Evolutionary conservation across 2,113 vertebrate species (phyloP).

Genomic region (Ophthalmolycus amberensis): DNA sequence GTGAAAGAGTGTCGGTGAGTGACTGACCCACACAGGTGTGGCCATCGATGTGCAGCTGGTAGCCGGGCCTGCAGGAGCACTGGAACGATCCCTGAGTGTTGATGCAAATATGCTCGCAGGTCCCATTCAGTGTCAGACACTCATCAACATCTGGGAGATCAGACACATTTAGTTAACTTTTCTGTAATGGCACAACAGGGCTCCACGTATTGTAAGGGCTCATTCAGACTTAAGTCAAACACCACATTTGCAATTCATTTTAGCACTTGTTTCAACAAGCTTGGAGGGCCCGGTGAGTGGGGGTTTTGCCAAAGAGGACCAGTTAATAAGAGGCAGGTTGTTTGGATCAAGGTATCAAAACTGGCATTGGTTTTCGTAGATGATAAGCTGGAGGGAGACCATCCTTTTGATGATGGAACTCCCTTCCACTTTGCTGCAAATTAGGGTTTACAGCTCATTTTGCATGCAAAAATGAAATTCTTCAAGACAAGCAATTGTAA

Average conservation of each 20-base stretch:
- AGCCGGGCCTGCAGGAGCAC: slow-evolving; percentile 82
- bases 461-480: background rate
- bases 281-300: background rate
- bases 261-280: background rate
- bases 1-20: slow-evolving; percentile 10
- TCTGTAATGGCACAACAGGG: background rate
- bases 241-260: slow-evolving; percentile 5
- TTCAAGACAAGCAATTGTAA: background rate
- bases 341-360: slow-evolving; percentile 1
- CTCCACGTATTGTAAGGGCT: background rate
- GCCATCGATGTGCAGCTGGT: slow-evolving; percentile 84
- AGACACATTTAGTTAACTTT: slow-evolving; percentile 23
- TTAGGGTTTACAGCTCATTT: background rate
- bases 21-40: slow-evolving; percentile 84
- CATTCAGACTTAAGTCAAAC: background rate
- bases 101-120: slow-evolving; percentile 81
- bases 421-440: background rate
- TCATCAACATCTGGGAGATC: slow-evolving; percentile 81
- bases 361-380: background rate
- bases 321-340: background rate
- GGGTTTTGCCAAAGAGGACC: background rate
- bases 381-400: background rate
- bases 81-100: slow-evolving; percentile 82
- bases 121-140: slow-evolving; percentile 70
- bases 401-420: background rate